phyloP scores from a whole-genome alignment of 2,113 vertebrate genomes.

The Eidolon helvum region DNA sequence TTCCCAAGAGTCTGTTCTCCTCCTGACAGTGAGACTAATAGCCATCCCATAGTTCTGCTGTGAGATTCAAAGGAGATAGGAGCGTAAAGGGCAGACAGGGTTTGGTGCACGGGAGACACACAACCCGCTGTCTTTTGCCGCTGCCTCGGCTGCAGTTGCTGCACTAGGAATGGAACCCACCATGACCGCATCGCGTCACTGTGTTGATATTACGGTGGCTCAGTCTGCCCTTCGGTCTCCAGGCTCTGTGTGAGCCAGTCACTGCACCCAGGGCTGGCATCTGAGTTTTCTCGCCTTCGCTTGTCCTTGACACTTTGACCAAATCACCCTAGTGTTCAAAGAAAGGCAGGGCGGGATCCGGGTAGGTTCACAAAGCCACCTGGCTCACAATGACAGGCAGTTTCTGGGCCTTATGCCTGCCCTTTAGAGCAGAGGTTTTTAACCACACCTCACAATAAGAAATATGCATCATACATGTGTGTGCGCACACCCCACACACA shows the following conservation, averaged over 20 bases:
- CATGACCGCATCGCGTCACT: accelerated
- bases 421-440: background rate
- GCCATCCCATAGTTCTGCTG: background rate
- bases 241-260: background rate
- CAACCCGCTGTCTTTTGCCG: background rate
- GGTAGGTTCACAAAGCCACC: background rate
- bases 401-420: background rate
- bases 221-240: background rate
- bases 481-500: no score
- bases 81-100: background rate
- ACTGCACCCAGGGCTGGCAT: background rate
- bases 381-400: background rate
- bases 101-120: background rate
- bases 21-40: background rate
- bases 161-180: background rate
- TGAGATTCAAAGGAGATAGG: background rate
- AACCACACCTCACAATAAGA: background rate
- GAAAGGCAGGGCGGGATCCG: background rate
- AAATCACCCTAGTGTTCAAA: background rate
- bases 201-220: no score
- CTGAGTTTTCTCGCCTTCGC: background rate
- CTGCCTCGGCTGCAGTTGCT: no score
- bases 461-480: no score
- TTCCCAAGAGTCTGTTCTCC: background rate
- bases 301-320: background rate